These are phyloP conservation scores for Platyscapa corneri DNA, from an alignment of 1,140 invertebrate species.

Conservation along the genomic window DNA sequence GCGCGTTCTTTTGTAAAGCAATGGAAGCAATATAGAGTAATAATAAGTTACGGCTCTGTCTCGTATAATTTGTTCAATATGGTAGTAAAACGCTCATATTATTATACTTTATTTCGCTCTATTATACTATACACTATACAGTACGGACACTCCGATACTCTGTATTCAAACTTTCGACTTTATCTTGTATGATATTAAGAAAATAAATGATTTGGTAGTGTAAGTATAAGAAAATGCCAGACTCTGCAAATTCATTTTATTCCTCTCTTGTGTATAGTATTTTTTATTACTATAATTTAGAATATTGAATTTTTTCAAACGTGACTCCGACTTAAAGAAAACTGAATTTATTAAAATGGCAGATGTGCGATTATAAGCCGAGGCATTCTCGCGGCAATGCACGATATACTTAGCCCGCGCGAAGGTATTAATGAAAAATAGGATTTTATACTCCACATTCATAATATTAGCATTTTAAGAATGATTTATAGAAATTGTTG, in stretches of 20 bases:
- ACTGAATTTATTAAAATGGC: not conserved
- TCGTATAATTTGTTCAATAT: not conserved
- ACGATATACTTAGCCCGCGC: not conserved
- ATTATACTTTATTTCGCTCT: not conserved
- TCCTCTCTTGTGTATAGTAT: too few species aligned
- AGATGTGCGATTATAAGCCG: not conserved
- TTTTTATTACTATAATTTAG: not conserved
- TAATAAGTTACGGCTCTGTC: not conserved
- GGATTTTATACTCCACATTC: not conserved
- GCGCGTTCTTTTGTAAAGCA: not conserved
- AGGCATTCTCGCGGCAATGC: not conserved
- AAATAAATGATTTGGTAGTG: not conserved
- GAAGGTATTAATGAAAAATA: not conserved
- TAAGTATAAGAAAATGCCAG: not conserved
- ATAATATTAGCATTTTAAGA: not conserved
- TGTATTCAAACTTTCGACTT: not conserved
- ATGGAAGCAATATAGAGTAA: not conserved
- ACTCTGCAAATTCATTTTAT: not conserved
- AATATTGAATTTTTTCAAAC: constrained; percentile 24
- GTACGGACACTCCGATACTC: not conserved
- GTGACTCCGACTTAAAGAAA: not conserved
- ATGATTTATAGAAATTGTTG: not conserved
- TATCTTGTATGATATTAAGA: not conserved
- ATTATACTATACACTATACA: not conserved
- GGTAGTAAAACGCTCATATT: not conserved